Evolutionary conservation across 2,888 invertebrate genomes (phyloP).

Genomic region (Diadegma fenestrale): DNA sequence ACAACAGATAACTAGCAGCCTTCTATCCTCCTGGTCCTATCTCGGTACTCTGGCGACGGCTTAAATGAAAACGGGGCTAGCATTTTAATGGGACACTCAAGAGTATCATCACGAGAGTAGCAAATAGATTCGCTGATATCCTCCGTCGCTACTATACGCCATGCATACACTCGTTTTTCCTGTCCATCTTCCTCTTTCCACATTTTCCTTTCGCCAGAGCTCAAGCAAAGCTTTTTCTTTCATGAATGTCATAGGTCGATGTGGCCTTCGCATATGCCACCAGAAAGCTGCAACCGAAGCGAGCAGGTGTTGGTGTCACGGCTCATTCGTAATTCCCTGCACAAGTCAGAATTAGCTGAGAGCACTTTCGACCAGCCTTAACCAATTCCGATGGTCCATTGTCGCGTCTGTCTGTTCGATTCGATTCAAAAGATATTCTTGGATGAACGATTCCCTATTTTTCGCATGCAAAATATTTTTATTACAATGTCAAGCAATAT

Average conservation of each 20-base stretch:
- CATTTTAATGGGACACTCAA: constrained; percentile 82
- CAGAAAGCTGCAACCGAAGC: constrained; percentile 11
- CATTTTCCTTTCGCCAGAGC: constrained; percentile 28
- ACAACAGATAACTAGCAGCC: constrained; percentile 57
- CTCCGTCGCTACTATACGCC: constrained; percentile 60
- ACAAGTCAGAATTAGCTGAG: background rate
- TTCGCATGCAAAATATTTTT: background rate
- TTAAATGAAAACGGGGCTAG: constrained; percentile 81
- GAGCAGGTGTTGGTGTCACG: constrained; percentile 11
- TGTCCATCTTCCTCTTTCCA: constrained; percentile 62
- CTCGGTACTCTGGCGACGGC: constrained; percentile 57
- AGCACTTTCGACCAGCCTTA: constrained; percentile 1
- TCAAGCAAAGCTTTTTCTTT: constrained; percentile 48
- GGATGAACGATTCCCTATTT: background rate
- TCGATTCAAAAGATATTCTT: background rate
- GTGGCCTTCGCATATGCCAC: constrained; percentile 71
- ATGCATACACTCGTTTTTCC: constrained; percentile 65
- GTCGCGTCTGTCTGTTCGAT: background rate
- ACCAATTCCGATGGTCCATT: background rate
- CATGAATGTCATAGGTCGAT: constrained; percentile 72
- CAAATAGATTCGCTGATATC: constrained; percentile 83
- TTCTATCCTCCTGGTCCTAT: constrained; percentile 56
- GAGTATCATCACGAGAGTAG: constrained; percentile 74
- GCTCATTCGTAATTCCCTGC: background rate
- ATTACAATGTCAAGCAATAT: background rate